Conservation (phyloP, 2,888 invertebrate genomes). For the Dicyrtoma fusca region DNA sequence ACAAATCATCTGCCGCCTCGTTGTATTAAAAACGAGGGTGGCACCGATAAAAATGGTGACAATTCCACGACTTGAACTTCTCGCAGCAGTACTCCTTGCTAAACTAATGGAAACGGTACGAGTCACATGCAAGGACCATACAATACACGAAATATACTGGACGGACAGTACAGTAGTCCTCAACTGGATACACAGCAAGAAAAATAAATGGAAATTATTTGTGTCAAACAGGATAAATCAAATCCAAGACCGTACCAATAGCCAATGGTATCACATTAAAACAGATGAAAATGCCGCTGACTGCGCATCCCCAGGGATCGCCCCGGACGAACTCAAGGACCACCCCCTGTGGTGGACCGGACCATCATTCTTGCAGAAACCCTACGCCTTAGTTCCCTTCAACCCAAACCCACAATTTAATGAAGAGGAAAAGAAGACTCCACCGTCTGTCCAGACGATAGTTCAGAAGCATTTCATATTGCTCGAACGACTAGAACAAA, state of each 20-base stretch:
- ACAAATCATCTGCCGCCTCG: constrained; percentile 20
- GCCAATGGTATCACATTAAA: constrained; percentile 54
- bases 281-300: constrained; percentile 58
- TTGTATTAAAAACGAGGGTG: constrained; percentile 53
- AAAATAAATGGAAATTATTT: constrained; percentile 53
- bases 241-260: constrained; percentile 45
- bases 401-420: too few species aligned
- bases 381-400: neutral
- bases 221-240: constrained; percentile 53
- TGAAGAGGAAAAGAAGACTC: neutral
- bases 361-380: constrained; percentile 15
- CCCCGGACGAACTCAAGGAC: neutral
- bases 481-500: neutral
- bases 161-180: constrained; percentile 57
- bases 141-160: constrained; percentile 41
- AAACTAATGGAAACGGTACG: constrained; percentile 40
- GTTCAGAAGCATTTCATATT: neutral
- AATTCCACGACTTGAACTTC: constrained; percentile 56
- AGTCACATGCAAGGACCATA: constrained; percentile 9
- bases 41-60: constrained; percentile 53
- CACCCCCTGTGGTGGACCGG: constrained; percentile 33
- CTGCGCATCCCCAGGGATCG: constrained; percentile 43
- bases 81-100: constrained; percentile 53
- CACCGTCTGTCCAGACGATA: neutral
- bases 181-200: constrained; percentile 51